These are phyloP conservation scores for Darevskia mixta DNA, from an alignment of 2,797 vertebrate species.

Conservation along the genomic window DNA sequence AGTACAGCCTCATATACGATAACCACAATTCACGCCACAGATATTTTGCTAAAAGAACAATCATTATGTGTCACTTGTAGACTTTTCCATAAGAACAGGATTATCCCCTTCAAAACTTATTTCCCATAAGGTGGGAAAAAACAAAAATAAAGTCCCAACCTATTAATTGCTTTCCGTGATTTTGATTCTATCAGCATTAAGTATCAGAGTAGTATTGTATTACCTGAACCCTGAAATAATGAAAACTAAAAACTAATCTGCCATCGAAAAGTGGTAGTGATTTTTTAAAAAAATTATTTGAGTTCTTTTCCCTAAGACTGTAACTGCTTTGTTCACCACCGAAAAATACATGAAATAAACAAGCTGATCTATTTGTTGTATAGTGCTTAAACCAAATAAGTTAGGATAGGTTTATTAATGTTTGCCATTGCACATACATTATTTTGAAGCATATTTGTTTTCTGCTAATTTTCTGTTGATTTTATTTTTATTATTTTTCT, in stretches of 20 bases:
- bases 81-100: conserved; percentile 26
- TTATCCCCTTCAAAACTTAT: conserved; percentile 18
- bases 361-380: conserved; percentile 14
- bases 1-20: conserved; percentile 43
- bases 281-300: conserved; percentile 44
- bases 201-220: neutral
- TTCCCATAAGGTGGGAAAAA: neutral
- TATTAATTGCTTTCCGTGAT: neutral
- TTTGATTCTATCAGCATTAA: conserved; percentile 14
- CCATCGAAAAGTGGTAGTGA: conserved; percentile 26
- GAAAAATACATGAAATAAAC: conserved; percentile 28
- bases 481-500: conserved; percentile 32
- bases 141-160: neutral
- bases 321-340: conserved; percentile 13
- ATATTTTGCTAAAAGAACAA: conserved; percentile 59
- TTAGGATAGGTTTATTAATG: neutral
- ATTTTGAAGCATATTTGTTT: conserved; percentile 7
- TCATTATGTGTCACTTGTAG: conserved; percentile 29
- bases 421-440: neutral
- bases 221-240: conserved; percentile 15
- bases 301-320: conserved; percentile 11
- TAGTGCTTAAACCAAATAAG: neutral
- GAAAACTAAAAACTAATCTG: neutral
- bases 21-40: conserved; percentile 37
- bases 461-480: conserved; percentile 27